phyloP scores from a whole-genome alignment of 2,113 vertebrate species.

The Misgurnus anguillicaudatus region DNA sequence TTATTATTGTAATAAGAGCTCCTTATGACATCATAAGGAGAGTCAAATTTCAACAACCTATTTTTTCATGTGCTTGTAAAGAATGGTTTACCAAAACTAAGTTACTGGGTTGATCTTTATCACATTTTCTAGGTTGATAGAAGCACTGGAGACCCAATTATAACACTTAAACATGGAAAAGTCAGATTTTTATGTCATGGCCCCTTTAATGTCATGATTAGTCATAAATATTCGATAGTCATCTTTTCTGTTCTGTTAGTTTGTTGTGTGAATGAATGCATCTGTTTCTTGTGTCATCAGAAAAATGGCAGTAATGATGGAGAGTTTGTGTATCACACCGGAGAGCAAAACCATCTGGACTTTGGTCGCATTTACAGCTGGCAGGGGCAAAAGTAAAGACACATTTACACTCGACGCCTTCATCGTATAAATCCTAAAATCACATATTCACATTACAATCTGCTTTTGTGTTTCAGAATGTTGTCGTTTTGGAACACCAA shows the following conservation, averaged over 20 bases:
- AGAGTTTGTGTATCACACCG: constrained; percentile 88
- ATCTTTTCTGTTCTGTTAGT: background rate
- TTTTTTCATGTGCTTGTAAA: too few relatives aligned
- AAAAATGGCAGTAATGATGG: constrained; percentile 88
- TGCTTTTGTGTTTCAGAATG: constrained; percentile 58
- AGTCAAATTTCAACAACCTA: too few relatives aligned
- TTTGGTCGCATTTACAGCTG: constrained; percentile 88
- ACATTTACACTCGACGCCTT: background rate
- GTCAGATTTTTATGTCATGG: too few relatives aligned
- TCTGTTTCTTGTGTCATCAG: constrained; percentile 64
- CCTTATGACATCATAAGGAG: too few relatives aligned
- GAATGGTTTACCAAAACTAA: too few relatives aligned
- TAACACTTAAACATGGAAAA: too few relatives aligned
- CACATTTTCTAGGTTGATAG: too few relatives aligned
- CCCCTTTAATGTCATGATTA: too few relatives aligned
- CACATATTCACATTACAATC: background rate
- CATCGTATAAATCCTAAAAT: background rate
- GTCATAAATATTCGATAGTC: too few relatives aligned
- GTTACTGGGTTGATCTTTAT: too few relatives aligned
- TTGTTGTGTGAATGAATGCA: background rate
- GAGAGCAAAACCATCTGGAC: constrained; percentile 82
- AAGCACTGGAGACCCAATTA: too few relatives aligned
- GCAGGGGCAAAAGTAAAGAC: constrained; percentile 87
- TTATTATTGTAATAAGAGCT: too few relatives aligned
- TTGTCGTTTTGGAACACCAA: constrained; percentile 85